Conservation (phyloP, 2,113 vertebrate species). For the Bagarius yarrelli region DNA sequence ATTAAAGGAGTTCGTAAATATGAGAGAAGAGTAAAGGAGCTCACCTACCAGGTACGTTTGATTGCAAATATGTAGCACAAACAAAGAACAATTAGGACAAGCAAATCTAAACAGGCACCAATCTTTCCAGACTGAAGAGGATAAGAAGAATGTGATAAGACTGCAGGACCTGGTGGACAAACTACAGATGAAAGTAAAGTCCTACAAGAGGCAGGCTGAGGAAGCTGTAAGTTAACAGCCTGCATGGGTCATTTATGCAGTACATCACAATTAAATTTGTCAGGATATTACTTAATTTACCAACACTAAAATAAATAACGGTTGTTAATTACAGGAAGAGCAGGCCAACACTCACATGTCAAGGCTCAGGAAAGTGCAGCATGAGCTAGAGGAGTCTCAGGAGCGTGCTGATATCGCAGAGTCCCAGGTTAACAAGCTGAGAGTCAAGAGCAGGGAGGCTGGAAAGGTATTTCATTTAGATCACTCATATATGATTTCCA, state of each 20-base stretch:
- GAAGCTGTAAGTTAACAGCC: conserved; percentile 64
- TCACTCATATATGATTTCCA: not conserved
- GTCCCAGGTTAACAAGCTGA: conserved; percentile 79
- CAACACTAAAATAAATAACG: not conserved
- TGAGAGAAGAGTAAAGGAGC: conserved; percentile 52
- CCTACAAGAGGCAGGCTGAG: conserved; percentile 73
- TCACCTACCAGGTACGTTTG: conserved; percentile 47
- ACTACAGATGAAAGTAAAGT: conserved; percentile 75
- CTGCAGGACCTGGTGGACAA: conserved; percentile 75
- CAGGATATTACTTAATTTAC: not conserved
- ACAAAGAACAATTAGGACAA: not conserved
- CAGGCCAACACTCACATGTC: conserved; percentile 64
- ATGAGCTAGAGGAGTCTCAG: conserved; percentile 79
- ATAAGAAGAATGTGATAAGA: conserved; percentile 35
- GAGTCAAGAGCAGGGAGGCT: conserved; percentile 67
- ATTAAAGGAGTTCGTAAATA: conserved; percentile 54
- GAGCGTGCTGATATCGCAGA: conserved; percentile 80
- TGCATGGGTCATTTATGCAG: not conserved
- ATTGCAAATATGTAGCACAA: not conserved
- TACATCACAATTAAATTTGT: not conserved
- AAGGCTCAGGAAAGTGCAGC: conserved; percentile 75
- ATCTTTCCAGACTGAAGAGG: conserved; percentile 8
- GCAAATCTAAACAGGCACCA: not conserved
- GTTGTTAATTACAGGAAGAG: conserved; percentile 62
- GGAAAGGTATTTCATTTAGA: conserved; percentile 60